Evolutionary conservation across 2,797 vertebrate species (phyloP).

Genomic region (Molothrus ater): DNA sequence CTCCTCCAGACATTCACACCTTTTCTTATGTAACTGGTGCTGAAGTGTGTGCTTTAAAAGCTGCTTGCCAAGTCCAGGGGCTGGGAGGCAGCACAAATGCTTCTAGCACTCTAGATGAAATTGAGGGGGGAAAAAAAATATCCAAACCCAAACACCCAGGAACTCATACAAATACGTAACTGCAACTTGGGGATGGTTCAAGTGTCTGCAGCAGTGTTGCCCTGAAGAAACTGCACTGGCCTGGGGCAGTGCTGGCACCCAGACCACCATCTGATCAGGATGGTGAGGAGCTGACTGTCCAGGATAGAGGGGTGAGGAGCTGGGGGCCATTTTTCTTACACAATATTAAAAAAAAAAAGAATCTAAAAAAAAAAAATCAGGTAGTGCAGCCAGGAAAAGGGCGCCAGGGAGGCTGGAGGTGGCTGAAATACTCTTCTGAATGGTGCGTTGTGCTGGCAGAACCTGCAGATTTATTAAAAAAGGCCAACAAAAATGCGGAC

Average conservation of each 20-base stretch:
- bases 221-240: not conserved
- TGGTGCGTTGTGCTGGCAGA: not conserved
- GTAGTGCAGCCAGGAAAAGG: not conserved
- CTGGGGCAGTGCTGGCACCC: not conserved
- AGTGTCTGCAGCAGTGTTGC: not conserved
- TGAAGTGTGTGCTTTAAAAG: not conserved
- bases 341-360: not conserved
- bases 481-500: too few species aligned
- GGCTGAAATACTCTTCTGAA: not conserved
- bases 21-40: conserved; percentile 11
- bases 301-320: not conserved
- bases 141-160: not conserved
- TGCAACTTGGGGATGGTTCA: not conserved
- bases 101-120: not conserved
- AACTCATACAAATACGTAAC: accelerated
- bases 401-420: not conserved
- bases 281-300: not conserved
- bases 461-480: not conserved
- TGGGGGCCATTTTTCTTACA: not conserved
- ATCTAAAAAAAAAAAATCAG: not conserved
- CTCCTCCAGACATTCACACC: conserved; percentile 37
- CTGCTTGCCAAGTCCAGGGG: not conserved
- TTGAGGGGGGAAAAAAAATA: not conserved
- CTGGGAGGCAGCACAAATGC: conserved; percentile 18
- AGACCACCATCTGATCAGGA: not conserved